These are phyloP conservation scores for Rhizoglyphus robini DNA, from an alignment of 1,140 invertebrate genomes.

Conservation along the genomic window DNA sequence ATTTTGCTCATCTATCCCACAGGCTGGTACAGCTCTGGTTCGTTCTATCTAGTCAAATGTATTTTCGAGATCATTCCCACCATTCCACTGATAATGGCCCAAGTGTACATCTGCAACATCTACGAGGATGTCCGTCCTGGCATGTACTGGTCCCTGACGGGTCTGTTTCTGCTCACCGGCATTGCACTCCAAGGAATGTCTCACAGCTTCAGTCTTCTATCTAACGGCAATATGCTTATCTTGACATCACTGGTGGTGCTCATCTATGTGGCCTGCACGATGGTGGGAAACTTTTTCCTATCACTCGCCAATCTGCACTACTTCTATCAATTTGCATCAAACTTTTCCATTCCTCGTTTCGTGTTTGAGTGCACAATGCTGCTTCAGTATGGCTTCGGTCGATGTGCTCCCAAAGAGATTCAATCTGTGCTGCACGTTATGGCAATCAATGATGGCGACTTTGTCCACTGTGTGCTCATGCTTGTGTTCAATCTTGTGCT, in stretches of 20 bases:
- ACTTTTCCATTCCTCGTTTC: not conserved
- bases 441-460: not conserved
- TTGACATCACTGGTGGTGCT: not conserved
- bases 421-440: not conserved
- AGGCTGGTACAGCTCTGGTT: slow-evolving; percentile 28
- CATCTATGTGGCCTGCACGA: not conserved
- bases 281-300: not conserved
- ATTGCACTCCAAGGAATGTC: not conserved
- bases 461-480: not conserved
- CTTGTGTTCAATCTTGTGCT: not conserved
- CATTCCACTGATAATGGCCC: not conserved
- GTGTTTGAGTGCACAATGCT: not conserved
- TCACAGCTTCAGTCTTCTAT: not conserved
- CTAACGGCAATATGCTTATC: not conserved
- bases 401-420: not conserved
- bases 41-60: slow-evolving; percentile 31
- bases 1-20: not conserved
- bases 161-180: not conserved
- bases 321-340: not conserved
- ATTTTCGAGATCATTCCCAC: slow-evolving; percentile 31
- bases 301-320: not conserved
- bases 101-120: slow-evolving; percentile 3
- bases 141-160: not conserved
- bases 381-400: slow-evolving; percentile 12
- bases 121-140: not conserved